Percentiles rank a stretch among this genome's conserved stretches.
These are phyloP conservation scores for Eupithecia dodoneata DNA, from an alignment of 2,888 invertebrate species.

Conservation along the genomic window DNA sequence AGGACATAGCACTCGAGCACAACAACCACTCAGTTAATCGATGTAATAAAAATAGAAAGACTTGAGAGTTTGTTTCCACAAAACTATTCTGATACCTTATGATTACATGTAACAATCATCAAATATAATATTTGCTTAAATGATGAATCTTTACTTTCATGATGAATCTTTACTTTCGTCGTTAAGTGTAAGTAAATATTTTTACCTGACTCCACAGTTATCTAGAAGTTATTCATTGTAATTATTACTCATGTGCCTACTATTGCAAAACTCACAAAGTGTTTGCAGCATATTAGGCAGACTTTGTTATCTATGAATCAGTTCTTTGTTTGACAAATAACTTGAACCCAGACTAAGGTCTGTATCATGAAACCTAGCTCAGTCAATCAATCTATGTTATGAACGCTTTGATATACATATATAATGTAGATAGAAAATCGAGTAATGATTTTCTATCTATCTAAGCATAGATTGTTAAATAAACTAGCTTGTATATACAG, in stretches of 20 bases:
- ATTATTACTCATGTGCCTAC: neutral
- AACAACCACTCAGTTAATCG: neutral
- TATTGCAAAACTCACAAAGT: neutral
- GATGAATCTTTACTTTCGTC: neutral
- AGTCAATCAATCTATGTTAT: too few relatives aligned
- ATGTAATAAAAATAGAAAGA: neutral
- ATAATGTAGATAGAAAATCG: too few relatives aligned
- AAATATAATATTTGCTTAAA: neutral
- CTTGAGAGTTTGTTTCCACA: neutral
- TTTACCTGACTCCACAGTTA: neutral
- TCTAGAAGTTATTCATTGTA: neutral
- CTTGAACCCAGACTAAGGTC: neutral
- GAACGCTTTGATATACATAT: too few relatives aligned
- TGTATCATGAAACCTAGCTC: too few relatives aligned
- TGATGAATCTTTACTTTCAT: neutral
- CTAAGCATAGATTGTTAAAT: too few relatives aligned
- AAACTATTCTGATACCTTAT: neutral
- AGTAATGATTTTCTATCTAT: too few relatives aligned
- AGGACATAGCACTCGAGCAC: neutral
- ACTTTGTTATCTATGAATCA: constrained; percentile 53
- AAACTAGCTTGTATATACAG: too few relatives aligned
- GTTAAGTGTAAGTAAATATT: neutral
- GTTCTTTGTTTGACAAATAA: constrained; percentile 9
- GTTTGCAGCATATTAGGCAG: constrained; percentile 70
- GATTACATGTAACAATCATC: neutral